Base-by-base conservation (phyloP, 2,797 vertebrate genomes). In the Notoglanidium macrostoma region DNA sequence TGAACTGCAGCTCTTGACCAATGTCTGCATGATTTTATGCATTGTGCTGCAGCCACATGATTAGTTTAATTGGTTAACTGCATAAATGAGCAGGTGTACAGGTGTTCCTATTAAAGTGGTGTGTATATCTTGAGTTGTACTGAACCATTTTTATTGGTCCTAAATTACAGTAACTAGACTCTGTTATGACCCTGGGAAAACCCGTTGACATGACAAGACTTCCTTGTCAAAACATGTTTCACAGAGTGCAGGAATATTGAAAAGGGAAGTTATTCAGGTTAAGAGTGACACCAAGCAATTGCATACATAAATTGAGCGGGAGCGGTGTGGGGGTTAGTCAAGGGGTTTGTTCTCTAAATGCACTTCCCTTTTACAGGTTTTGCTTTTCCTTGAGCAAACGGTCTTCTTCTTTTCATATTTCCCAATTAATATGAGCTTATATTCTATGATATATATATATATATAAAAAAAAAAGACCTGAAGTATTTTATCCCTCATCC, bases 331-430 rank as follows among this genome's bases (percentile, higher is more conserved):
- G 32, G 78, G 17, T 40, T 44, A 40, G 4, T 11, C 51, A 32
- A 21, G 51, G 49, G 29, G 54, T 29, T 54, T 59, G 54, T 80
- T 63, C 78, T 63, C 57, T n/a, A 80, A 80, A 46, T 35, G 32
- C 0, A 4, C 35, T 88, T 85, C 87, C 76, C 14, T 61, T 84
- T 87, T 85, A 9, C 21, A 29, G 3, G 35, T 46, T 84, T 78
- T 70, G 7, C 40, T 76, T 61, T 23, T 85, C 83, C 21, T 61
- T 17, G 6, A 19, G 23, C 49, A 61, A 85, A 26, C 40, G 5
- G 19, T 79, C 73, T 87, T 87, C 61, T 78, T 51, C 51, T 85
- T 85, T 79, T 78, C 29, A 55, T 1, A 63, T 44, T 49, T 26
- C 19, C 1, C 21, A 46, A 35, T 17, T 29, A 63, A 72, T 67